Evolutionary conservation across 2,797 vertebrate genomes (phyloP).

Genomic region (Gallinago stenura): DNA sequence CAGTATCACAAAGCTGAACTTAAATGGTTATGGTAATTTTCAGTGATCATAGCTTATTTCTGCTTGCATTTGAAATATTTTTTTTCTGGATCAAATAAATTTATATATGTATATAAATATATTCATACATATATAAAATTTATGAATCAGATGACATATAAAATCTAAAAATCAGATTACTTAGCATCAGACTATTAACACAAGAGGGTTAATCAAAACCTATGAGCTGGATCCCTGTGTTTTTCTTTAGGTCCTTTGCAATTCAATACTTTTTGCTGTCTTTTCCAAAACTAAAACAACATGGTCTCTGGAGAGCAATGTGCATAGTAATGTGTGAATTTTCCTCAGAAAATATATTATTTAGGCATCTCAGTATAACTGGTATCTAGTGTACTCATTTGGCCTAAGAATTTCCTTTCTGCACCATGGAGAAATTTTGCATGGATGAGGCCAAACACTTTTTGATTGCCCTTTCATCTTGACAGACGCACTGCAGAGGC

Average conservation of each 20-base stretch:
- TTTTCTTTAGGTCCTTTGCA: neutral
- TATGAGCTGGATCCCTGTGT: neutral
- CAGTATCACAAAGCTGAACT: neutral
- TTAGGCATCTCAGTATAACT: neutral
- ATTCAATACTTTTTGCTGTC: neutral
- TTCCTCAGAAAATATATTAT: neutral
- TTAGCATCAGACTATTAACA: neutral
- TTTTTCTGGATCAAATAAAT: neutral
- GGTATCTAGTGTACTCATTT: neutral
- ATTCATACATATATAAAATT: neutral
- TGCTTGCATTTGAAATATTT: neutral
- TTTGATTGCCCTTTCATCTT: conserved; percentile 39
- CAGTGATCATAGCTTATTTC: neutral
- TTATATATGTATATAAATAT: neutral
- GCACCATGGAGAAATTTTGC: neutral
- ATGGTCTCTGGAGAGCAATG: neutral
- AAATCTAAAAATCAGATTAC: neutral
- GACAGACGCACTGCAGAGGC: conserved; percentile 28
- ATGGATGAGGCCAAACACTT: neutral
- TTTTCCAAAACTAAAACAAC: neutral
- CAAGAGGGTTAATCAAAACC: neutral
- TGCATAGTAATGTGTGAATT: neutral
- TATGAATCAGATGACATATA: neutral
- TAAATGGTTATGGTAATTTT: neutral
- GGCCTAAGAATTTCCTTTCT: neutral